A percentile compares a stretch with the other conserved stretches of the same genome.
These are phyloP conservation scores for Dipus sagitta DNA, from an alignment of 2,797 vertebrate species.

Conservation along the genomic window DNA sequence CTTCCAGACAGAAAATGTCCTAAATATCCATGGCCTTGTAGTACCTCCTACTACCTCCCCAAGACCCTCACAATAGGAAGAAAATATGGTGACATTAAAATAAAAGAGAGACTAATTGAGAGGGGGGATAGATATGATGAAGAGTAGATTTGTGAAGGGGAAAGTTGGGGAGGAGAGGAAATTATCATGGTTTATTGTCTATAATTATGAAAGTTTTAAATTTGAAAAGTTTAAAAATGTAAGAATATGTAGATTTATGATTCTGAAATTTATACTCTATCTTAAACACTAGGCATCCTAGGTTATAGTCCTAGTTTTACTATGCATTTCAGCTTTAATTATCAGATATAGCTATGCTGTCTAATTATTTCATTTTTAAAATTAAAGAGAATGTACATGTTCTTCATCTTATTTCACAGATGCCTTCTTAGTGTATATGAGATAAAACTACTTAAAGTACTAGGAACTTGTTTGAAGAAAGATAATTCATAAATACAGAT, in stretches of 20 bases:
- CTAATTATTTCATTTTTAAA: conserved; percentile 51
- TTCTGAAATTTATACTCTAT: conserved; percentile 33
- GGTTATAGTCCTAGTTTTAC: conserved; percentile 3
- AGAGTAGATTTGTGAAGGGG: no score
- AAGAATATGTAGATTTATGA: conserved; percentile 51
- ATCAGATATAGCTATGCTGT: conserved; percentile 1
- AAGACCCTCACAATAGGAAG: no score
- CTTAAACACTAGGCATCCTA: conserved; percentile 45
- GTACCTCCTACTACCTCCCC: no score
- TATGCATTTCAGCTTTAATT: background rate
- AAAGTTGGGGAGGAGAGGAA: no score
- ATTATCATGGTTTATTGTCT: no score
- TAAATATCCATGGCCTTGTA: no score
- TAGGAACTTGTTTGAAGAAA: conserved; percentile 49
- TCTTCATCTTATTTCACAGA: conserved; percentile 49
- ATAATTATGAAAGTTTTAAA: no score
- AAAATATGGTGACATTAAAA: no score
- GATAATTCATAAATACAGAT: conserved; percentile 29
- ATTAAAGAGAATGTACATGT: conserved; percentile 56
- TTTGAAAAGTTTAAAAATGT: background rate
- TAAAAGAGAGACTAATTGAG: no score
- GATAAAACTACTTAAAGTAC: conserved; percentile 48
- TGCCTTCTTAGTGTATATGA: conserved; percentile 42
- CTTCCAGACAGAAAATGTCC: no score
- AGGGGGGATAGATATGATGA: no score